phyloP scores from a whole-genome alignment of 2,113 vertebrate genomes.

The Sphyrna mokarran region DNA sequence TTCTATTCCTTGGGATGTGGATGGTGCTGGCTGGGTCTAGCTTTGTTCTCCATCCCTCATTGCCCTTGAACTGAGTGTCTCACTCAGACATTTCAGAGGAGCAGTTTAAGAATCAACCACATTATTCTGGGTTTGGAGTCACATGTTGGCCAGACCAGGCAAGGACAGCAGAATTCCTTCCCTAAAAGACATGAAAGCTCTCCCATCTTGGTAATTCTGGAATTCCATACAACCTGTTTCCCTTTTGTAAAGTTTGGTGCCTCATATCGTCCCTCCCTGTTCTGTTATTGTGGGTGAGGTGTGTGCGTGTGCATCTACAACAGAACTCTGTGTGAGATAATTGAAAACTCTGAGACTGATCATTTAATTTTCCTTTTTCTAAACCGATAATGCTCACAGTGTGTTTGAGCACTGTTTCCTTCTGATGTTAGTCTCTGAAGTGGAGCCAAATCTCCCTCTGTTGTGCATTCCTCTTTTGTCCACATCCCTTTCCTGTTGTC shows the following conservation, averaged over 20 bases:
- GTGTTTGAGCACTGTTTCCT: neutral
- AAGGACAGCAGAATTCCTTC: too few relatives aligned
- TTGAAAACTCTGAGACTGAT: neutral
- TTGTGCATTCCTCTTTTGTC: neutral
- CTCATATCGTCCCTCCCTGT: neutral
- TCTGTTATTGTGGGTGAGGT: neutral
- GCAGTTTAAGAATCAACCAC: too few relatives aligned
- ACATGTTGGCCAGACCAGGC: too few relatives aligned
- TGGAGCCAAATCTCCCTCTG: neutral
- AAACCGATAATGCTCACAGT: neutral
- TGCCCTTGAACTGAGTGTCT: too few relatives aligned
- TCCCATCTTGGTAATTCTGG: neutral
- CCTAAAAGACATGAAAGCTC: neutral
- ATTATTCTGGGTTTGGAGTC: too few relatives aligned
- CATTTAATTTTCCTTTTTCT: neutral
- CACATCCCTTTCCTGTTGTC: neutral
- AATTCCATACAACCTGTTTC: neutral
- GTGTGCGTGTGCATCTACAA: neutral
- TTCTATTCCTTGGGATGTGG: too few relatives aligned
- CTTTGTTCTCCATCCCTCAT: too few relatives aligned
- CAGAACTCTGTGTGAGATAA: neutral
- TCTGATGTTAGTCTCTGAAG: neutral
- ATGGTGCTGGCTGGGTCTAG: too few relatives aligned
- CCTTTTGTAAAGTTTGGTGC: neutral
- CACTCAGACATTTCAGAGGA: too few relatives aligned